These are phyloP conservation scores for Oligia latruncula DNA, from an alignment of 2,888 invertebrate genomes.

Conservation along the genomic window DNA sequence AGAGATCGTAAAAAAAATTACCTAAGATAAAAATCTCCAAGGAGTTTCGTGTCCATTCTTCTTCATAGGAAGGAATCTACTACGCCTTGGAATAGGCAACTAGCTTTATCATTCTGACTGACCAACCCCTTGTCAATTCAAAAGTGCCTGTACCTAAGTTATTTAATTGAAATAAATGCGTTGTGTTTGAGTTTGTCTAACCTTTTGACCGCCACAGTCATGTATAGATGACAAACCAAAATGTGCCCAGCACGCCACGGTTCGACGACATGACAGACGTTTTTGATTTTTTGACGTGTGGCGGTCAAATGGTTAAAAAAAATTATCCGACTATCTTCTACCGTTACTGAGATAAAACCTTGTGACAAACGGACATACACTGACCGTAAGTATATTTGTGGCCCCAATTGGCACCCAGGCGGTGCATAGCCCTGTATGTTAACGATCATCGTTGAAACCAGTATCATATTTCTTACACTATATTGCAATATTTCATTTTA, in stretches of 20 bases:
- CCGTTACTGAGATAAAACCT: background rate
- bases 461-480: slow-evolving; percentile 16
- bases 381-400: background rate
- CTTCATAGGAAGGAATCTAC: background rate
- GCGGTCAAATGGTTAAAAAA: background rate
- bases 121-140: too few species aligned
- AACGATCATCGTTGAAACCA: background rate
- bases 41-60: background rate
- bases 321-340: background rate
- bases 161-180: background rate
- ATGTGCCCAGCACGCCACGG: too few species aligned
- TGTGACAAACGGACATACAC: background rate
- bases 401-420: background rate
- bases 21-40: background rate
- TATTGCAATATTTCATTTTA: slow-evolving; percentile 14
- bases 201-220: too few species aligned
- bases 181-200: background rate
- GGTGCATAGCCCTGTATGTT: too few species aligned
- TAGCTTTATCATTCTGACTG: background rate
- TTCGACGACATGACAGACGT: too few species aligned
- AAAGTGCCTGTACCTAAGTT: too few species aligned
- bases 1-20: background rate
- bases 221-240: too few species aligned
- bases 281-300: too few species aligned
- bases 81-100: background rate